phyloP scores from a whole-genome alignment of 2,113 vertebrate species.

The Cynopterus brachyotis region DNA sequence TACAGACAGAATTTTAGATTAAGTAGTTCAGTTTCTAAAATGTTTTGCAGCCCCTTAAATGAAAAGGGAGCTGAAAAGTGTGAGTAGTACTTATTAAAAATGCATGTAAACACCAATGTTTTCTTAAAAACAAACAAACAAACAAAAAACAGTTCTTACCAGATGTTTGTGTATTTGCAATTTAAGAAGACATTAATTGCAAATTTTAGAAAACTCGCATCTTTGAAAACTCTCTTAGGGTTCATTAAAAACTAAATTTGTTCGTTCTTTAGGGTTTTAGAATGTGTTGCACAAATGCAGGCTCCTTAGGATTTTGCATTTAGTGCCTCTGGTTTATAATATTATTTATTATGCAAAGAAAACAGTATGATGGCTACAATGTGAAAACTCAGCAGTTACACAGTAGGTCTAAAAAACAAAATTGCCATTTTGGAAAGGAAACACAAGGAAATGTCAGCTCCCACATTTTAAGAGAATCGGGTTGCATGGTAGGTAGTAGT shows the following conservation, averaged over 20 bases:
- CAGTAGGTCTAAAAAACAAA: background rate
- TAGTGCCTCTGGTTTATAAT: background rate
- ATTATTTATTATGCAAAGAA: slow-evolving; percentile 35
- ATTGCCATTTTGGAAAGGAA: background rate
- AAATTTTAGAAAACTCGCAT: slow-evolving; percentile 31
- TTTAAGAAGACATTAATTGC: slow-evolving; percentile 15
- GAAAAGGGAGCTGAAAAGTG: background rate
- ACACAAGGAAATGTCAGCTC: background rate
- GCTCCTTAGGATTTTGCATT: background rate
- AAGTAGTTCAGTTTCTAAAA: slow-evolving; percentile 32
- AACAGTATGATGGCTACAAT: background rate
- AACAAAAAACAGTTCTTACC: background rate
- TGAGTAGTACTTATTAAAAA: slow-evolving; percentile 16
- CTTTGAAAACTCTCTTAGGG: slow-evolving; percentile 35
- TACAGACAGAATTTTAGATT: slow-evolving; percentile 54
- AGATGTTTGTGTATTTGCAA: slow-evolving; percentile 27
- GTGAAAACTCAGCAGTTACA: slow-evolving; percentile 18
- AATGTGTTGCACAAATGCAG: background rate
- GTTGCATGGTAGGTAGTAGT: background rate
- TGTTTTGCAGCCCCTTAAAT: background rate
- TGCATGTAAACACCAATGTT: background rate
- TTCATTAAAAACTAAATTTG: slow-evolving; percentile 17
- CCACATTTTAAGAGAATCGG: background rate
- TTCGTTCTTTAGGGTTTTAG: background rate
- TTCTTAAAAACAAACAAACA: background rate